phyloP scores from a whole-genome alignment of 2,888 invertebrate genomes.

The Euproctis similis region DNA sequence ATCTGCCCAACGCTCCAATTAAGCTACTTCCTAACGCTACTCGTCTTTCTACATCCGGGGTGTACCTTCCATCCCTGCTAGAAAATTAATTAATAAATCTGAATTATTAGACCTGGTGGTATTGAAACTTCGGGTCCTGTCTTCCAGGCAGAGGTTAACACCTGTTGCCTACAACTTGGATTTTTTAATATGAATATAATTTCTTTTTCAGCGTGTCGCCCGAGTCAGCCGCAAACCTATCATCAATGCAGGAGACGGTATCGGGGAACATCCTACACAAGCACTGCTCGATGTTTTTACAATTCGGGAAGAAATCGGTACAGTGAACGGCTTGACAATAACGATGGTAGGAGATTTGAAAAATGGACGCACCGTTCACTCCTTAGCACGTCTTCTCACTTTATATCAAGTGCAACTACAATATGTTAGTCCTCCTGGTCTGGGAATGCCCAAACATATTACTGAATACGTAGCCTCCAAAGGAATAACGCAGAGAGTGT shows the following conservation, averaged over 20 bases:
- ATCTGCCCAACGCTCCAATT: too few relatives aligned
- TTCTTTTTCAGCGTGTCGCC: slow-evolving; percentile 81
- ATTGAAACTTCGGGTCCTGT: too few relatives aligned
- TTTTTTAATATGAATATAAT: too few relatives aligned
- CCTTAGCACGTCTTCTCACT: slow-evolving; percentile 93
- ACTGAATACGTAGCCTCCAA: slow-evolving; percentile 85
- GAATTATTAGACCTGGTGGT: too few relatives aligned
- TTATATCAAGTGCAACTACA: slow-evolving; percentile 94
- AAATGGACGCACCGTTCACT: slow-evolving; percentile 98
- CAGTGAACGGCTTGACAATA: slow-evolving; percentile 96
- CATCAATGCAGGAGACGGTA: slow-evolving; percentile 98
- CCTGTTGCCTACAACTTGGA: too few relatives aligned
- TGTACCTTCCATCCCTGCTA: too few relatives aligned
- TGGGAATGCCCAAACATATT: slow-evolving; percentile 95
- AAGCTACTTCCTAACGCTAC: too few relatives aligned
- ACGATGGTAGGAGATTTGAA: slow-evolving; percentile 99
- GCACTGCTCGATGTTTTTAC: slow-evolving; percentile 98
- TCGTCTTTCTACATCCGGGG: too few relatives aligned
- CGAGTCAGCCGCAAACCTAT: slow-evolving; percentile 90
- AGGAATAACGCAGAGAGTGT: slow-evolving; percentile 85
- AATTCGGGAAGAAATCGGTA: slow-evolving; percentile 98
- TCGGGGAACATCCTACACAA: slow-evolving; percentile 98
- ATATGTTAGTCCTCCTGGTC: slow-evolving; percentile 90
- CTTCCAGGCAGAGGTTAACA: too few relatives aligned
- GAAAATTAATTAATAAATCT: too few relatives aligned